phyloP scores from a whole-genome alignment of 2,113 vertebrate species.

The Tupaia chinensis region DNA sequence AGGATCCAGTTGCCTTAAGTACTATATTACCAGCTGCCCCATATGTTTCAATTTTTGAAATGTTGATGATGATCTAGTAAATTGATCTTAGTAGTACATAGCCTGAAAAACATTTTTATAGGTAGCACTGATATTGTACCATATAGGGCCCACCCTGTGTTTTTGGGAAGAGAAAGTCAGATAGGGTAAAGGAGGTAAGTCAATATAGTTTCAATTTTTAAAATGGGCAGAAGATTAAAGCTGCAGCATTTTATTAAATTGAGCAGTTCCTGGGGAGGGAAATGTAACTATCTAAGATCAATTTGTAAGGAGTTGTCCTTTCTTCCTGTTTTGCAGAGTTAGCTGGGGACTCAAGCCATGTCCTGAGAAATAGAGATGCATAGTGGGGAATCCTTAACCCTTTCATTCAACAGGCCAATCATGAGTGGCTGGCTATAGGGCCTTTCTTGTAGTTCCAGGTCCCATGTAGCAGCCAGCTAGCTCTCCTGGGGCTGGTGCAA shows the following conservation, averaged over 20 bases:
- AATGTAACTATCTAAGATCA: neutral
- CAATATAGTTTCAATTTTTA: neutral
- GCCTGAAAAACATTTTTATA: neutral
- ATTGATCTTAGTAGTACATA: neutral
- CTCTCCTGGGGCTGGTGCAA: neutral
- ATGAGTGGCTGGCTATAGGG: neutral
- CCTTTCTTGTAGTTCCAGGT: neutral
- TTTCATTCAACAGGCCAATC: neutral
- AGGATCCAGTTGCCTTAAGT: no score
- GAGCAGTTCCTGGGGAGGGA: neutral
- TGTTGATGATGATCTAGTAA: neutral
- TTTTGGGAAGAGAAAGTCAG: neutral
- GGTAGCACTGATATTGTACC: neutral
- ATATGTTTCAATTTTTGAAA: neutral
- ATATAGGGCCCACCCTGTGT: neutral
- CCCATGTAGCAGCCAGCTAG: neutral
- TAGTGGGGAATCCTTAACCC: neutral
- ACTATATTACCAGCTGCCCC: no score
- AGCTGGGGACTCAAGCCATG: neutral
- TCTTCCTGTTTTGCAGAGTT: neutral
- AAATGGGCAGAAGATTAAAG: conserved; percentile 20
- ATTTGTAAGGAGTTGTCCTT: neutral
- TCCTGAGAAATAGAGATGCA: neutral
- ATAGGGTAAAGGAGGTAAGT: neutral
- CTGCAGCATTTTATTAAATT: conserved; percentile 8